These are phyloP conservation scores for Chaenodraco wilsoni DNA, from an alignment of 2,797 vertebrate genomes.

Conservation along the genomic window DNA sequence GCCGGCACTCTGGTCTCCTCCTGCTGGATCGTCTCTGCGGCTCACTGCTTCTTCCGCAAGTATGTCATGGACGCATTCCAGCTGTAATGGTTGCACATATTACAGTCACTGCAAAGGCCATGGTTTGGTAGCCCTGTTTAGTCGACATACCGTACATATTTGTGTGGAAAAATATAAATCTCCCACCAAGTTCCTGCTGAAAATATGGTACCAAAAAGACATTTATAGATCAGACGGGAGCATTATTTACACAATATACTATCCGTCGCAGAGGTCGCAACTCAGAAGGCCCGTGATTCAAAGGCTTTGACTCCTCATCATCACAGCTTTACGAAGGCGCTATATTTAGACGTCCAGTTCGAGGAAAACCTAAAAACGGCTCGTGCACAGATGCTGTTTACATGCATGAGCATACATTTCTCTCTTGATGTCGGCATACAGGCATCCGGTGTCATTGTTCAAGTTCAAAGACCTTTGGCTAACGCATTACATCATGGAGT, in stretches of 20 bases:
- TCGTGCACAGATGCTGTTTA: conserved; percentile 37
- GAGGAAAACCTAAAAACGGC: conserved; percentile 61
- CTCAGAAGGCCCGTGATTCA: conserved; percentile 17
- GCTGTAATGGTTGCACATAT: neutral
- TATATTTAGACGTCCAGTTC: conserved; percentile 66
- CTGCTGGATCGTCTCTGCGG: conserved; percentile 94
- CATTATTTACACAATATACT: neutral
- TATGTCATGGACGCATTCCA: conserved; percentile 57
- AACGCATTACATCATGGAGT: neutral
- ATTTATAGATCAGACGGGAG: neutral
- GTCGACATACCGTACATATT: neutral
- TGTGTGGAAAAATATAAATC: neutral
- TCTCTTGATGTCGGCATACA: conserved; percentile 32
- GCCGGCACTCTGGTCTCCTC: conserved; percentile 90
- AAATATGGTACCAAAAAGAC: neutral
- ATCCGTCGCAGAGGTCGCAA: neutral
- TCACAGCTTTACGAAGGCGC: conserved; percentile 41
- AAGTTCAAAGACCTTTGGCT: conserved; percentile 19
- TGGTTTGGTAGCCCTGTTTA: neutral
- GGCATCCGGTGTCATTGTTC: conserved; percentile 23
- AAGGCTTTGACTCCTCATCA: conserved; percentile 40
- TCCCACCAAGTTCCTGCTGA: neutral
- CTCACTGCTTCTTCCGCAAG: conserved; percentile 94
- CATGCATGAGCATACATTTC: conserved; percentile 21
- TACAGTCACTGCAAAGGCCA: neutral